Evolutionary conservation across 2,113 vertebrate species (phyloP).

Genomic region (Guaruba guarouba): DNA sequence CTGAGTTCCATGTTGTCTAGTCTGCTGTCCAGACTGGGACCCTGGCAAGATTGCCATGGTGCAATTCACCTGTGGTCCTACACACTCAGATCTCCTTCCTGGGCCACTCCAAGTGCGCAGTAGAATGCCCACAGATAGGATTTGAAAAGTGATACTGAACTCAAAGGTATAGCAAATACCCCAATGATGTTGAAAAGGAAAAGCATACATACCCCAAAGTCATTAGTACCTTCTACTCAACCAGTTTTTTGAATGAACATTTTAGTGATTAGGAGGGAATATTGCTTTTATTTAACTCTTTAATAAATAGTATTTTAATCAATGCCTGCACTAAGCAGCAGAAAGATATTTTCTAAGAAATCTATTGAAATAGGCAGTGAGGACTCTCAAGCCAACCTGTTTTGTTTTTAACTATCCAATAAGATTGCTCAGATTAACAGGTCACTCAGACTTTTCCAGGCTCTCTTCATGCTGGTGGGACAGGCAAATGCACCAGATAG

Average conservation of each 20-base stretch:
- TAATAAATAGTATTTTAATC: slow-evolving; percentile 56
- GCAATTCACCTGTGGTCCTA: neutral
- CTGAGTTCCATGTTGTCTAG: neutral
- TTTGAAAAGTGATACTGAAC: neutral
- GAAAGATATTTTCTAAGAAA: slow-evolving; percentile 56
- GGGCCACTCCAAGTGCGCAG: neutral
- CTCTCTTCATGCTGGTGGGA: slow-evolving; percentile 20
- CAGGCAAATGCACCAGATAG: slow-evolving; percentile 43
- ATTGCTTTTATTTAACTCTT: slow-evolving; percentile 60
- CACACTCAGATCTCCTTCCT: neutral
- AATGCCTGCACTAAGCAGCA: slow-evolving; percentile 23
- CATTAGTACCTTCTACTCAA: neutral
- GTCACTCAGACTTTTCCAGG: slow-evolving; percentile 53
- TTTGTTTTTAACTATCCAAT: slow-evolving; percentile 57
- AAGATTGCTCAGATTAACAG: slow-evolving; percentile 53
- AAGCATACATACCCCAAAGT: neutral
- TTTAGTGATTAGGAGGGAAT: slow-evolving; percentile 23
- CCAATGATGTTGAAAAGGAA: neutral
- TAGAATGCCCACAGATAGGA: neutral
- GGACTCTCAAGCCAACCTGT: slow-evolving; percentile 49
- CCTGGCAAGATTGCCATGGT: neutral
- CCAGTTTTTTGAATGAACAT: neutral
- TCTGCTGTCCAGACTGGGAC: neutral
- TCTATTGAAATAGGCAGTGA: slow-evolving; percentile 28
- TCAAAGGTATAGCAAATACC: neutral